Base-by-base conservation (phyloP, 2,113 vertebrate species). In the Zeus faber region DNA sequence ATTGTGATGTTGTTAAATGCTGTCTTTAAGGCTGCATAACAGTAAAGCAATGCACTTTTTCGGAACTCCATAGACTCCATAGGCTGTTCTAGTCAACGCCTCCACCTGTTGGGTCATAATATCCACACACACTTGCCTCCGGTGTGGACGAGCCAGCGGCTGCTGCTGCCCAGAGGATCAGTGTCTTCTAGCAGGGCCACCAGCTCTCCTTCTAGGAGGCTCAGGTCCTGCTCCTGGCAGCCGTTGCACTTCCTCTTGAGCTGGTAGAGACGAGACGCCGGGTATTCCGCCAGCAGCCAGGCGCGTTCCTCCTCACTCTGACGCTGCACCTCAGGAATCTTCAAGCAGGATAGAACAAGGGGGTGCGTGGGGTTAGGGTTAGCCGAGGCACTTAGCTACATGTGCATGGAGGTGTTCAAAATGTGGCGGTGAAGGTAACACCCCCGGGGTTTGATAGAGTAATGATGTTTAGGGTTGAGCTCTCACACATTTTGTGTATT, bases 161-260 rank as follows among this genome's bases (percentile, higher is more conserved):
- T 90, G 6, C 81, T 89, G 78, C 94, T 97, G 63, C 94, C 95
- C 1, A 91, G 67, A 0, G 95, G 94, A 66, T 98, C 97, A 3
- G 87, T 91, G 70, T 93, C 90, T 74, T 97, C 91, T 73, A 96
- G 58, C 63, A 92, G 85, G 35, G 92, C 96, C 79, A 97, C 95
- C 85, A 98, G 73, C 43, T 98, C 95, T 50, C 95, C 96, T 83
- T 96, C 95, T 63, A 93, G 88, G 72, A 99, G 87, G 72, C 90
- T 87, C 43, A 97, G 89, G 77, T 99, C 97, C 4, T 90, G 68
- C 31, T 97, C 93, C 83, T 98, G 96, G 0, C 92, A 92, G 24
- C 93, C 96, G 0, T 98, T 97, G 76, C 93, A 98, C 74, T 94
- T 99, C 58, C 97, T 94, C 84, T 96, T 98, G 6, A 95, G 92